These are phyloP conservation scores for Caenorhabditis macrosperma DNA, from an alignment of 2,888 invertebrate species.

Conservation along the genomic window DNA sequence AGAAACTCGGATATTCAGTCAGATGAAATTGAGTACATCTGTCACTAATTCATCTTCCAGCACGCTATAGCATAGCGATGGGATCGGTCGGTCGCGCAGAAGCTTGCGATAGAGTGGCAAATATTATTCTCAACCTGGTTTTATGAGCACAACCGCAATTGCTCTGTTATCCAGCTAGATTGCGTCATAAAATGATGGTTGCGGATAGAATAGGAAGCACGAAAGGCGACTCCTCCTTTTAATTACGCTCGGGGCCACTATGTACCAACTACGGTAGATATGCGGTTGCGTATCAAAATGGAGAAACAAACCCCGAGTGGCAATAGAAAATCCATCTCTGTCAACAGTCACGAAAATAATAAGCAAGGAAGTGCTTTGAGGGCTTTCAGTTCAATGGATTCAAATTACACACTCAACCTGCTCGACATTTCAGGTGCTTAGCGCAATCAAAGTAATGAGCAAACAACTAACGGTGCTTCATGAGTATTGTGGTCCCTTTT, in stretches of 20 bases:
- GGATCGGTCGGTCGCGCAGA: not conserved
- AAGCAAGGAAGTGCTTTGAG: constrained; percentile 1
- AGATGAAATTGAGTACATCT: constrained; percentile 43
- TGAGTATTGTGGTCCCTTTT: constrained; percentile 16
- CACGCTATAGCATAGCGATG: constrained; percentile 50
- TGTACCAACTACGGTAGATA: constrained; percentile 55
- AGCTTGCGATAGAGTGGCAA: not conserved
- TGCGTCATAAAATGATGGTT: constrained; percentile 57
- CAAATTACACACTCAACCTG: constrained; percentile 56
- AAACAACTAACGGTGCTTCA: constrained; percentile 46
- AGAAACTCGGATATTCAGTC: constrained; percentile 28
- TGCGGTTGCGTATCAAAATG: constrained; percentile 12
- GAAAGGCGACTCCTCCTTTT: constrained; percentile 26
- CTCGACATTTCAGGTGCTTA: constrained; percentile 44
- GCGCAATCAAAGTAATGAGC: constrained; percentile 71
- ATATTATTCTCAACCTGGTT: constrained; percentile 2
- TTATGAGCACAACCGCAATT: constrained; percentile 27
- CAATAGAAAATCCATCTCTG: constrained; percentile 29
- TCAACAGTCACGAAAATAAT: not conserved
- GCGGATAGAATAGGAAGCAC: constrained; percentile 27
- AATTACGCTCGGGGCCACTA: constrained; percentile 46
- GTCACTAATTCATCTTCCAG: constrained; percentile 57
- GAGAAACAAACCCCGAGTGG: constrained; percentile 28
- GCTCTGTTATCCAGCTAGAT: constrained; percentile 54
- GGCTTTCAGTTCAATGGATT: constrained; percentile 40